Conservation (phyloP, 2,888 invertebrate species). For the Calameuta filiformis region DNA sequence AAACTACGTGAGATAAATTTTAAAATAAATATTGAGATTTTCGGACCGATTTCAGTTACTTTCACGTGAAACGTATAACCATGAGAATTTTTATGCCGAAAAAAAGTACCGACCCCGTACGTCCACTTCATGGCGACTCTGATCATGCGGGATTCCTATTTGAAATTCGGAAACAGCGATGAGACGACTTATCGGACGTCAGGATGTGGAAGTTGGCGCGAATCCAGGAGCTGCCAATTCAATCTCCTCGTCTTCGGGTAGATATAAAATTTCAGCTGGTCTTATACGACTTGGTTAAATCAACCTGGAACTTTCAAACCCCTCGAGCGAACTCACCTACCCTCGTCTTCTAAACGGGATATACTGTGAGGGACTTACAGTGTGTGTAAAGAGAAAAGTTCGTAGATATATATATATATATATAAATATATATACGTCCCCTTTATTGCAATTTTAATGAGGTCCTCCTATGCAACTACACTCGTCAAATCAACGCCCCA, state of each 20-base stretch:
- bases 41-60: background rate
- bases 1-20: background rate
- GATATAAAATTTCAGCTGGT: slow-evolving; percentile 45
- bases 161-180: slow-evolving; percentile 46
- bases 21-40: background rate
- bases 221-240: slow-evolving; percentile 56
- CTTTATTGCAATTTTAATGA: slow-evolving; percentile 47
- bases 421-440: background rate
- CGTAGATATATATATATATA: background rate
- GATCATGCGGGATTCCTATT: slow-evolving; percentile 32
- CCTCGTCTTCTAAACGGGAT: background rate
- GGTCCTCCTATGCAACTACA: slow-evolving; percentile 49
- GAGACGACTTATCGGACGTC: slow-evolving; percentile 33
- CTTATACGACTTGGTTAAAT: background rate
- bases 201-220: slow-evolving; percentile 48
- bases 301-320: background rate
- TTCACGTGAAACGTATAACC: background rate
- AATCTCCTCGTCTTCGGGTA: slow-evolving; percentile 48
- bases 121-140: background rate
- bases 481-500: slow-evolving; percentile 40
- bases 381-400: background rate
- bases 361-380: background rate
- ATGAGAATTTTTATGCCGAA: background rate
- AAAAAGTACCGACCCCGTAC: background rate
- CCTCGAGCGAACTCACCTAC: background rate